Conservation (phyloP, 2,888 invertebrate species). For the Drosophila ezoana region DNA sequence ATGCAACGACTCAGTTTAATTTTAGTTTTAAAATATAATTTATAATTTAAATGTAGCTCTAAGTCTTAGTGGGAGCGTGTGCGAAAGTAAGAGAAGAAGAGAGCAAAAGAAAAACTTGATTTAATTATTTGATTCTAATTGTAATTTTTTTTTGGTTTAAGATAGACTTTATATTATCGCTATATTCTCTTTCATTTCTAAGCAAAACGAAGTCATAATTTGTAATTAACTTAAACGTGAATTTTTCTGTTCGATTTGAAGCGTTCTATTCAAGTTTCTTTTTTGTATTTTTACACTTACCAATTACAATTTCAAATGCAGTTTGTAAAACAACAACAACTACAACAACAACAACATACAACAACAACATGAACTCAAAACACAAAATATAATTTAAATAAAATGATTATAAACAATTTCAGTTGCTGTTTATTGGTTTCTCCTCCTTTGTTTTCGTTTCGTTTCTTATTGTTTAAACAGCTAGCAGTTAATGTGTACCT, state of each 20-base stretch:
- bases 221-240: conserved; percentile 75
- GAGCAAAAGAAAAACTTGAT: conserved; percentile 14
- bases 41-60: conserved; percentile 17
- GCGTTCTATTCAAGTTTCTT: conserved; percentile 35
- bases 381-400: conserved; percentile 77
- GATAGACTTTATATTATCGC: conserved; percentile 48
- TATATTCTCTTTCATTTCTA: conserved; percentile 64
- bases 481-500: conserved; percentile 9
- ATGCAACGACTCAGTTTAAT: conserved; percentile 59
- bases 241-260: conserved; percentile 63
- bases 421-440: conserved; percentile 43
- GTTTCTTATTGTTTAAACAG: conserved; percentile 15
- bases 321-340: conserved; percentile 67
- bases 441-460: conserved; percentile 29
- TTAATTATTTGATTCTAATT: conserved; percentile 5
- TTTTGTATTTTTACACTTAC: conserved; percentile 67
- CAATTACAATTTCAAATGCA: conserved; percentile 47
- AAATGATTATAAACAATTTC: conserved; percentile 64
- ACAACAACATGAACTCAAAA: conserved; percentile 66
- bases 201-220: conserved; percentile 81
- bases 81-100: neutral
- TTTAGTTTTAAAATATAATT: conserved; percentile 26
- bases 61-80: conserved; percentile 20
- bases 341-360: conserved; percentile 36
- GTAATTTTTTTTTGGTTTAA: conserved; percentile 36